These are phyloP conservation scores for Brachypterus glaber DNA, from an alignment of 2,888 invertebrate species.

Conservation along the genomic window DNA sequence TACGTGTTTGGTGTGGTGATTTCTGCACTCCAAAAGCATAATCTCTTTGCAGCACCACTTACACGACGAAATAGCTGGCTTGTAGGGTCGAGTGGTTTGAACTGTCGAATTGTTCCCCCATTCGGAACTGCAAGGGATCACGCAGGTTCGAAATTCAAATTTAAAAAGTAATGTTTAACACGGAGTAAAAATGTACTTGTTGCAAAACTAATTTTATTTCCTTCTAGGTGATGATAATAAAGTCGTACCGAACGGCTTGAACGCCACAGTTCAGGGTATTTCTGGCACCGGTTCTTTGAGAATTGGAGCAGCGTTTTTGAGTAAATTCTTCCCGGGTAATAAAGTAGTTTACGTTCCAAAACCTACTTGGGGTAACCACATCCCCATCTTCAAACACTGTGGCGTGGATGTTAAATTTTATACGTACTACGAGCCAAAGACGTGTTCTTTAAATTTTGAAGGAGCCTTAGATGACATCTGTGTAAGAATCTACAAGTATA, in stretches of 20 bases:
- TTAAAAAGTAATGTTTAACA: too few relatives aligned
- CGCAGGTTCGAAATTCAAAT: too few relatives aligned
- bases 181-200: too few relatives aligned
- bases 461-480: slow-evolving; percentile 54
- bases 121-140: too few relatives aligned
- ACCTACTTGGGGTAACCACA: slow-evolving; percentile 64
- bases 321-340: slow-evolving; percentile 43
- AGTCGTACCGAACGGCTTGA: slow-evolving; percentile 39
- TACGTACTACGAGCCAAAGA: slow-evolving; percentile 56
- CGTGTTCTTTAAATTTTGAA: slow-evolving; percentile 55
- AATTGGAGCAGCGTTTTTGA: slow-evolving; percentile 52
- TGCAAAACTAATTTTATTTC: too few relatives aligned
- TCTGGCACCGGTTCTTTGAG: slow-evolving; percentile 59
- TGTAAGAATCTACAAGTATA: too few relatives aligned
- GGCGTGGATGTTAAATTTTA: slow-evolving; percentile 53
- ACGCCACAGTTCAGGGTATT: slow-evolving; percentile 42
- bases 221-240: slow-evolving; percentile 49
- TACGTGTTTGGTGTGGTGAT: too few relatives aligned
- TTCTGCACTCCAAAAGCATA: too few relatives aligned
- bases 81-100: too few relatives aligned
- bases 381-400: slow-evolving; percentile 52
- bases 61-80: too few relatives aligned
- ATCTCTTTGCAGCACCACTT: too few relatives aligned
- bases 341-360: slow-evolving; percentile 53
- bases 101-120: too few relatives aligned